Evolutionary conservation across 2,113 vertebrate genomes (phyloP), one percentile per base, ranked within the genome.

Genomic region (Cisticola juncidis): DNA sequence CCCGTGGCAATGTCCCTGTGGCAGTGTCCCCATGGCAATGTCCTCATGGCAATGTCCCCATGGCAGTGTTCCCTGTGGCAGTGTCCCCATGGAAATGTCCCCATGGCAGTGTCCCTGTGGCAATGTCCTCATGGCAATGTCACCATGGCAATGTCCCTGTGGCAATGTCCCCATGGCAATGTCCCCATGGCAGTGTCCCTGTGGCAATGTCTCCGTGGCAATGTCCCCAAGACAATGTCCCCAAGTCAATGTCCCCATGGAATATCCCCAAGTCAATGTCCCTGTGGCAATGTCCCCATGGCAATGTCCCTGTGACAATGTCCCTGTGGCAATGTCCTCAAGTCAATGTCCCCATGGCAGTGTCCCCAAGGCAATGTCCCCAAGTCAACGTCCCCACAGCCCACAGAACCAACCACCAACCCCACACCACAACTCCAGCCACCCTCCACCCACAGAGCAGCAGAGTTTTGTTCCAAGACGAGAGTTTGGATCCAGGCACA

Each of bases 351-450:
- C 65, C 45, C 33, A 21, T 2, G 11, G 29, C 45, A 51, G 28
- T 13, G 35, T 26, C 78, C 45, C 56, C 11, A 4, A n/a, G n/a
- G n/a, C 74, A 17, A 3, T 18, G 47, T 48, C 35, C 44, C 65
- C 47, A 47, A n/a, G n/a, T n/a, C n/a, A n/a, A n/a, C n/a, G n/a
- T n/a, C n/a, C 45, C 56, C 12, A 4, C 21, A n/a, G 50, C 14
- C 6, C 16, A n/a, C n/a, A 0, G 15, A 28, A 24, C 44, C 84
- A 47, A 14, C 57, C 85, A 21, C 24, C 84, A n/a, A 4, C 53
- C 19, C 13, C 53, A 22, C 83, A 3, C 0, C 1, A 0, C 0
- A 1, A 44, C 6, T 17, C 28, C 69, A 14, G 45, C 17, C 29
- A 17, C 21, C 14, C 40, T 47, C 56, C 3, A 1, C 4, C 68